phyloP scores from a whole-genome alignment of 2,888 invertebrate species.

The Erpobdella octoculata region DNA sequence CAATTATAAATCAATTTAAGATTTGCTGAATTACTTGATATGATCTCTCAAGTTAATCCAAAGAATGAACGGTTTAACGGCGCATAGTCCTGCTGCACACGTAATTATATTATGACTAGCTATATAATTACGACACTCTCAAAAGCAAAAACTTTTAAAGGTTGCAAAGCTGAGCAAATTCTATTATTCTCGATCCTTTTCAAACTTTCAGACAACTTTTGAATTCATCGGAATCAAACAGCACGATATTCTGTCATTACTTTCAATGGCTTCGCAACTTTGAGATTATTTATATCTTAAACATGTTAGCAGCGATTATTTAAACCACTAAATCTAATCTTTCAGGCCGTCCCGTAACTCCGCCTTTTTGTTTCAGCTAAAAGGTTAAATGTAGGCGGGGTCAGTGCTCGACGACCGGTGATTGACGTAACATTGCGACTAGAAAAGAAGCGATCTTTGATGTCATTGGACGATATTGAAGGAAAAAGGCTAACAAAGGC shows the following conservation, averaged over 20 bases:
- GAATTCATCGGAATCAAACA: neutral
- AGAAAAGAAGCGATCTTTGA: neutral
- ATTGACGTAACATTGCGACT: neutral
- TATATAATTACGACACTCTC: too few species aligned
- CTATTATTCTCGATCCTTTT: neutral
- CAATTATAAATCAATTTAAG: too few species aligned
- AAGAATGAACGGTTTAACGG: too few species aligned
- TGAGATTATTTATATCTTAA: slow-evolving; percentile 2
- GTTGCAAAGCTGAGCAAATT: neutral
- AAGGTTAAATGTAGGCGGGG: neutral
- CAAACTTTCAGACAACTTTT: neutral
- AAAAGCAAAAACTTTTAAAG: too few species aligned
- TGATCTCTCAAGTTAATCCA: too few species aligned
- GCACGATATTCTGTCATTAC: slow-evolving; percentile 4
- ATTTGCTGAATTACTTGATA: too few species aligned
- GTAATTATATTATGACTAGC: too few species aligned
- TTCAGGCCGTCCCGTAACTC: neutral
- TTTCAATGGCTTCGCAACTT: neutral
- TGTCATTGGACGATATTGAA: neutral
- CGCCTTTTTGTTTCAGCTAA: neutral
- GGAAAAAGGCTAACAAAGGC: too few species aligned
- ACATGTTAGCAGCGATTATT: neutral
- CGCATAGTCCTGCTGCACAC: too few species aligned
- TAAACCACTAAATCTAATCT: neutral
- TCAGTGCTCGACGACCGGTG: neutral